These are phyloP conservation scores for Nebria salina DNA, from an alignment of 2,888 invertebrate genomes.

Conservation along the genomic window DNA sequence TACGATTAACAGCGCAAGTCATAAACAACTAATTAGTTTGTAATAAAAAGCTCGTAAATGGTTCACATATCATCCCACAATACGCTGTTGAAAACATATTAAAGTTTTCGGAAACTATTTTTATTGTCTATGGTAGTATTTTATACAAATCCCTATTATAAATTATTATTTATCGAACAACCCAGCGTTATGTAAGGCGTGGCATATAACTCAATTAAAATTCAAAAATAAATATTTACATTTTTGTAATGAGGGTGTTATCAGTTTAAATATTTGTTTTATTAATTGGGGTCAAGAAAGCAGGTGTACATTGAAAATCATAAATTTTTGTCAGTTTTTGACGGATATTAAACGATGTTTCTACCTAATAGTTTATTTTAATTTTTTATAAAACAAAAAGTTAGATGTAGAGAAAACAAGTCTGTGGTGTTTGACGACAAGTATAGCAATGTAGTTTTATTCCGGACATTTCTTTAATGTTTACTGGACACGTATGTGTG, in stretches of 20 bases:
- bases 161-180: background rate
- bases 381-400: background rate
- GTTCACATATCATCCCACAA: constrained; percentile 18
- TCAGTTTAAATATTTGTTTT: background rate
- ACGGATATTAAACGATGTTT: background rate
- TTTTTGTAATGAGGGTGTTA: background rate
- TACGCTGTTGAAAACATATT: constrained; percentile 14
- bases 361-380: background rate
- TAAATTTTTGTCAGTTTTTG: background rate
- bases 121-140: background rate
- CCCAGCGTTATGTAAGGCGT: background rate
- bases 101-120: background rate
- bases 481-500: background rate
- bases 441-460: background rate
- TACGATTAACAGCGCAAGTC: constrained; percentile 22
- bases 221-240: background rate
- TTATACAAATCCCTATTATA: background rate
- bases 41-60: constrained; percentile 42
- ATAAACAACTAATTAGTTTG: constrained; percentile 42
- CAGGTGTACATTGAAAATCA: background rate
- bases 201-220: background rate
- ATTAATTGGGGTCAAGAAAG: background rate
- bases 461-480: background rate
- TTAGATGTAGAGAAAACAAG: no score
- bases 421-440: no score